Conservation (phyloP, 2,113 vertebrate species). For the Mystacornis crossleyi region DNA sequence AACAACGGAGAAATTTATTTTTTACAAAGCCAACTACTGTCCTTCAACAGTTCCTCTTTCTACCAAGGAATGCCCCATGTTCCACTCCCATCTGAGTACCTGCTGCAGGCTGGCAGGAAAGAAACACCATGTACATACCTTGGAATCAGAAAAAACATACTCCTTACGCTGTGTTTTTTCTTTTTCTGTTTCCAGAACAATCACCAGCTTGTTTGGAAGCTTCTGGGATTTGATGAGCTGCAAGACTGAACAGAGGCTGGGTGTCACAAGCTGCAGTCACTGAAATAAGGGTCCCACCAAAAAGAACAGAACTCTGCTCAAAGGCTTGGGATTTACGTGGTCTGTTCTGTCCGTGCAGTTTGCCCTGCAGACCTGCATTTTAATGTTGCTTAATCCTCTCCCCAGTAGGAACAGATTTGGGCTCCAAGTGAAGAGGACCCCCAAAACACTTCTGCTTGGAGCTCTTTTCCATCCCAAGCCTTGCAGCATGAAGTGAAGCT, state of each 20-base stretch:
- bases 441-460: neutral
- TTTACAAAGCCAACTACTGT: neutral
- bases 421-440: neutral
- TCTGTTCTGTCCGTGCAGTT: neutral
- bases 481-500: neutral
- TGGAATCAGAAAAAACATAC: conserved; percentile 92
- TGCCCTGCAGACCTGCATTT: neutral
- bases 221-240: conserved; percentile 98
- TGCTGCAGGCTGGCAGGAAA: neutral
- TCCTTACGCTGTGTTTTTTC: conserved; percentile 92
- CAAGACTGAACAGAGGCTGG: conserved; percentile 77
- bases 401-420: neutral
- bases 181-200: conserved; percentile 92
- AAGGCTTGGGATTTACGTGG: neutral
- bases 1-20: neutral
- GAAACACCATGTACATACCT: conserved; percentile 73
- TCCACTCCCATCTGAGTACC: neutral
- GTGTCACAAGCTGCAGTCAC: neutral
- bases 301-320: neutral
- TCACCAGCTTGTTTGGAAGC: conserved; percentile 86
- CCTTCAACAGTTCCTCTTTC: neutral
- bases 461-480: neutral
- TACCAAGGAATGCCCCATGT: neutral
- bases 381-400: neutral
- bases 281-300: neutral